Evolutionary conservation across 2,888 invertebrate species (phyloP).

Genomic region (Aricia artaxerxes): DNA sequence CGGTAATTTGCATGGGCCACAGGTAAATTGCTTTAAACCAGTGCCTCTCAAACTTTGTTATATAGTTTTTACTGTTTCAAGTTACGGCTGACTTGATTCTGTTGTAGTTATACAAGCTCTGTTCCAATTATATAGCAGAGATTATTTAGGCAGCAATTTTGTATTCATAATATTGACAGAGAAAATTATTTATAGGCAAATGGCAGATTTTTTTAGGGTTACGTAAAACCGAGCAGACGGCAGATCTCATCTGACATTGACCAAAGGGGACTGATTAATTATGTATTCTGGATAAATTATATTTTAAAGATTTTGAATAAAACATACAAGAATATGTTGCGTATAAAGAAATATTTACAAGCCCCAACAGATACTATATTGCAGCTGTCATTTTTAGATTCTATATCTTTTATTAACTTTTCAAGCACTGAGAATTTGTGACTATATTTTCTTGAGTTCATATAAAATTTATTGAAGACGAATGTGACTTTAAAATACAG

Average conservation of each 20-base stretch:
- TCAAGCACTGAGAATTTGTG: not conserved
- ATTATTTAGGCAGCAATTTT: too few relatives aligned
- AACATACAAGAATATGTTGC: too few relatives aligned
- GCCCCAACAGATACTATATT: not conserved
- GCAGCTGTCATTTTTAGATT: not conserved
- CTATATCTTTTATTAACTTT: not conserved
- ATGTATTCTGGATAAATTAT: too few relatives aligned
- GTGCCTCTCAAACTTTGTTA: not conserved
- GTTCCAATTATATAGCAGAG: too few relatives aligned
- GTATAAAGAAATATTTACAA: not conserved
- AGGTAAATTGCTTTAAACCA: slow-evolving; percentile 15
- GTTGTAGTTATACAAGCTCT: not conserved
- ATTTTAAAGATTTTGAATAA: too few relatives aligned
- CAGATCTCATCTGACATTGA: too few relatives aligned
- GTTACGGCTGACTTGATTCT: not conserved
- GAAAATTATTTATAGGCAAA: too few relatives aligned
- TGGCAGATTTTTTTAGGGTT: too few relatives aligned
- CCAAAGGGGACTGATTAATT: too few relatives aligned
- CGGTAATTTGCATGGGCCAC: slow-evolving; percentile 25
- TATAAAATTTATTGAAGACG: slow-evolving; percentile 10
- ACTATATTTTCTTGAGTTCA: not conserved
- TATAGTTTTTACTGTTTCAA: not conserved
- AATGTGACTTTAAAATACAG: not conserved
- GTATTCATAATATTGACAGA: too few relatives aligned
- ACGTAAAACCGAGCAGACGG: too few relatives aligned